Base-by-base conservation (phyloP, 2,888 invertebrate species). In the Philonicus albiceps region DNA sequence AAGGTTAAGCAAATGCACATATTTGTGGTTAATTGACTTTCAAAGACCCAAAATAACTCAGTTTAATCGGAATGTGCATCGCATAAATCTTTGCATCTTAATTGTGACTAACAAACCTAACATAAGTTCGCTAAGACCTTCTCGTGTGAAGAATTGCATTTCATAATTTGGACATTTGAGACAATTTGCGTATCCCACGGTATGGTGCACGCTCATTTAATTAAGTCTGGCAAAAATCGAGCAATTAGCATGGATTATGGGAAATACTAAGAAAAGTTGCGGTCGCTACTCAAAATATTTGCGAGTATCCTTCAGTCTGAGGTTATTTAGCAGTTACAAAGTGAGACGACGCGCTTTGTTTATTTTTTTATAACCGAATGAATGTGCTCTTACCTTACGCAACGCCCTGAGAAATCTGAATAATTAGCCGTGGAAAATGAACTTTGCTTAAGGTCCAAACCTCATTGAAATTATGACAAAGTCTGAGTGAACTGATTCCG, bases 81-180 rank as follows among this genome's bases (percentile, higher is more conserved):
- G n/a, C 49, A 49, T 49, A 49, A 49, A 49, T 49, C 22, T 64
- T 3, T 22, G 64, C 6, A 64, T 64, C 7, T 64, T 64, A 64
- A 64, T 64, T 64, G 27, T 64, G 64, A 64, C 64, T 22, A 64
- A 19, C 64, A 22, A 64, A 27, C 22, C 64, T 8, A 64, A 19
- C 11, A 27, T 64, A 64, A 22, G 27, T 64, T 22, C 64, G 27
- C 22, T 22, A 43, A 78, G 49, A 49, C 76, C 76, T 37, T 76
- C 78, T 78, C 78, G 13, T 78, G 78, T 43, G 78, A 78, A 49
- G 13, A 78, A 49, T 49, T 11, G 19, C 30, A 78, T 78, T 78
- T 78, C 78, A 78, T 49, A 78, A 78, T 78, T 78, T 78, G 78
- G 49, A 78, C 78, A 78, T 78, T 78, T 78, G 78, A 22, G 49